Conservation (phyloP, 2,797 vertebrate species). For the Pteropus rufus region DNA sequence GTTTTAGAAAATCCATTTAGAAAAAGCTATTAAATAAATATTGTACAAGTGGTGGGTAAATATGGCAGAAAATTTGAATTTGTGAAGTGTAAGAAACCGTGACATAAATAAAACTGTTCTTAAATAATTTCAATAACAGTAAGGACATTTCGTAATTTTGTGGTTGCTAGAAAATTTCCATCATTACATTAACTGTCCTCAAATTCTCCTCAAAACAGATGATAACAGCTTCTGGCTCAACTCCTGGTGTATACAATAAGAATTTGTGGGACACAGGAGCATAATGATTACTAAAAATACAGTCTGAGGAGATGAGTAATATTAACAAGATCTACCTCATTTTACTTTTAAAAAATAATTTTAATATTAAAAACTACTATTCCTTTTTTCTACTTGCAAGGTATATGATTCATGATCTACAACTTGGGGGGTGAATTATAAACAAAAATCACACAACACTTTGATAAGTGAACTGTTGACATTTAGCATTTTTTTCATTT, state of each 20-base stretch:
- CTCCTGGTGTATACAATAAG: background rate
- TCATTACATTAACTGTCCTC: background rate
- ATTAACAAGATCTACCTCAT: background rate
- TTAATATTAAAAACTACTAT: background rate
- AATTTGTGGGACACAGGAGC: background rate
- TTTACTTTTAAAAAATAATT: constrained; percentile 1
- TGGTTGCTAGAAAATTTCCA: background rate
- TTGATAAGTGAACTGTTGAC: background rate
- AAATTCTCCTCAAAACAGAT: constrained; percentile 11
- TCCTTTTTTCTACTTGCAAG: background rate
- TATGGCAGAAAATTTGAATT: background rate
- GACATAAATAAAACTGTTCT: background rate
- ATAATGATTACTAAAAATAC: constrained; percentile 9
- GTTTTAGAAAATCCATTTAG: background rate
- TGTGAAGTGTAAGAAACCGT: background rate
- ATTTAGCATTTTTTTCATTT: background rate
- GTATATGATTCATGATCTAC: background rate
- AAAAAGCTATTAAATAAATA: background rate
- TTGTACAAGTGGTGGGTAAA: background rate
- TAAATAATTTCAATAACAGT: background rate
- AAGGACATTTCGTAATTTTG: background rate
- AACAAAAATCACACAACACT: background rate
- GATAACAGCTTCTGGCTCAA: background rate
- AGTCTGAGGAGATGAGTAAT: background rate
- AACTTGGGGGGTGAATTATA: background rate